Base-by-base conservation (phyloP, 2,113 vertebrate genomes). In the Paraplagusia blochii region DNA sequence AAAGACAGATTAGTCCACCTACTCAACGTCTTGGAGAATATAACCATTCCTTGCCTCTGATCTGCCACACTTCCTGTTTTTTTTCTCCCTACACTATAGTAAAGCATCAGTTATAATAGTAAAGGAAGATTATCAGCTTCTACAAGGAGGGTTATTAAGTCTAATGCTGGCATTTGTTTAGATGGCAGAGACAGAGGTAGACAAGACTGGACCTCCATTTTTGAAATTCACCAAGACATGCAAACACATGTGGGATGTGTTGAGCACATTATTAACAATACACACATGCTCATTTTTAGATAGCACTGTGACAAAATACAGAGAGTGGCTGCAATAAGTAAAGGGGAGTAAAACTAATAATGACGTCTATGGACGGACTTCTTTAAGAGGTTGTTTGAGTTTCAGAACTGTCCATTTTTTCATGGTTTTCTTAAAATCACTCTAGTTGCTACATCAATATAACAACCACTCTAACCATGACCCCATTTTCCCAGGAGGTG, bases 1-100 rank as follows among this genome's bases (percentile, higher is more conserved):
- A 75, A 77, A 76, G 48, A 40, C 33, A 77, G 84, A 88, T 88
- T 86, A 86, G 50, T 12, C 14, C 15, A 54, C 63, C 77, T 81
- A 64, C 71, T 67, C 6, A 64, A 63, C 58, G 17, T 48, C 79
- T 74, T 54, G 44, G 82, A 86, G 81, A 84, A 77, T 62, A 69
- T 70, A 65, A 52, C 67, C 40, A 50, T 61, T 79, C 73, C 76
- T 71, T 62, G 38, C 69, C 72, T 72, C 75, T 69, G 60, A 71
- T 68, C 61, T 9, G 53, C 63, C 66, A 69, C 81, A 80, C 83
- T 81, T 86, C 75, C 74, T 77, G 74, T 81, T 85, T 80, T 84
- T n/a, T 78, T 83, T 77, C 81, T 76, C 47, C 33, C 29, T 35
- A 69, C 57, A 38, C 45, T 15, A 45, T 68, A 77, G 81, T 84